Base-by-base conservation (phyloP, 2,797 vertebrate species). In the Odontamblyopus rebecca region DNA sequence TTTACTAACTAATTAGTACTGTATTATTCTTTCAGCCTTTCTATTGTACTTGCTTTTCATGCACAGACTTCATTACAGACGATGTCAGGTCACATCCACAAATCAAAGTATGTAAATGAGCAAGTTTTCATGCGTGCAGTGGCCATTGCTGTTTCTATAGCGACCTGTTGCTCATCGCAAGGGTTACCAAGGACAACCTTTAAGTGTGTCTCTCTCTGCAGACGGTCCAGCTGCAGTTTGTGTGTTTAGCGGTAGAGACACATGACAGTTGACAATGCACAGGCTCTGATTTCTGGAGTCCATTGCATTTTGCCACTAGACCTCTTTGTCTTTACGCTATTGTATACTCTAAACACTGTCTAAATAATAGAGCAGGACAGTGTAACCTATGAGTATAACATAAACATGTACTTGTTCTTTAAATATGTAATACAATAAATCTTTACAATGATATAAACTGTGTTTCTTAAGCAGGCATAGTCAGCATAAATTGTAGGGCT, bases 31-130 rank as follows among this genome's bases (percentile, higher is more conserved):
- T 23, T 56, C 44, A 48, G 13, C 12, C 41, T 44, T 48, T 48
- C 44, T 48, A 16, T 48, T 48, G 44, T 16, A 4, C 11, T 38
- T 38, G 44, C 13, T 48, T 57, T 50, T 41, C 57, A 56, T 38
- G 18, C 66, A 56, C 26, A 56, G 38, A 76, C 67, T 78, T 81
- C 73, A 83, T 87, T 81, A 83, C 67, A 83, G 78, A 72, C 82
- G 69, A 84, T 70, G 79, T 67, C 68, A 77, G 65, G 73, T 82
- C 79, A 72, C 82, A 88, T 88, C 80, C 78, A 90, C 86, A 90
- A 90, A 91, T 88, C 87, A 89, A 90, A 89, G 84, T 71, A 80
- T 87, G 82, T 82, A 89, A 92, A 90, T 86, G 87, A 84, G 83
- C 78, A 66, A 82, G 81, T 85, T 88, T 82, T 83, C 74, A 78